Percentiles rank a stretch among this genome's conserved stretches.
Conservation (phyloP, 2,113 vertebrate species). For the human (Homo sapiens) region DNA sequence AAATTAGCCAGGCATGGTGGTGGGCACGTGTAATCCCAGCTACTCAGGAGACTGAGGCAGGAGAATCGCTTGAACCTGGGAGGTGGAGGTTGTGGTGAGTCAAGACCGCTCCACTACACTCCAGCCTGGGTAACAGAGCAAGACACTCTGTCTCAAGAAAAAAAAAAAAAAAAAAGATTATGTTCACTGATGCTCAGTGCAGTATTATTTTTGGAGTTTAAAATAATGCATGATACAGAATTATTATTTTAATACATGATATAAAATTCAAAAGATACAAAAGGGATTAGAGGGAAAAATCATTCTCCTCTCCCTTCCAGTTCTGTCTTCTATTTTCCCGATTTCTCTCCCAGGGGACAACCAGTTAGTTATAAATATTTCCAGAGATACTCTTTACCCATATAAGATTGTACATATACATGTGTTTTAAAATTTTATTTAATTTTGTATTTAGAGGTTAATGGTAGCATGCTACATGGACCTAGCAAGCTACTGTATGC, state of each 20-base stretch:
- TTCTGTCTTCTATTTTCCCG: neutral
- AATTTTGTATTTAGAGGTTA: neutral
- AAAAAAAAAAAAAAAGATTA: too few species aligned
- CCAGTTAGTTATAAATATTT: neutral
- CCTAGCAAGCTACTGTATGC: neutral
- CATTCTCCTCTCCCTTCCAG: neutral
- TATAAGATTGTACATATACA: neutral
- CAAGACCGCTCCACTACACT: too few species aligned
- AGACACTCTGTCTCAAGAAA: too few species aligned
- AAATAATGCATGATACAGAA: neutral
- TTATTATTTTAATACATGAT: neutral
- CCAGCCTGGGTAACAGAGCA: too few species aligned
- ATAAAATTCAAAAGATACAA: neutral
- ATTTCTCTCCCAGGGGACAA: neutral
- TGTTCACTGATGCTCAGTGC: neutral
- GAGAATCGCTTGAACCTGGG: too few species aligned
- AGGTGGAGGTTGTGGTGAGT: too few species aligned
- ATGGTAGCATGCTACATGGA: too few species aligned
- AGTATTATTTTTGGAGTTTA: neutral
- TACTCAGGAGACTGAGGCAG: too few species aligned
- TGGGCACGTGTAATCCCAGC: too few species aligned
- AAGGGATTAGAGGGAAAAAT: neutral
- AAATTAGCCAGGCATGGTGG: too few species aligned
- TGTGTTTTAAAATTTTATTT: neutral
- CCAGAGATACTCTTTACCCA: neutral